Evolutionary conservation across 2,113 vertebrate species (phyloP), one percentile per base, ranked within the genome.

Genomic region (Thryonomys swinderianus): DNA sequence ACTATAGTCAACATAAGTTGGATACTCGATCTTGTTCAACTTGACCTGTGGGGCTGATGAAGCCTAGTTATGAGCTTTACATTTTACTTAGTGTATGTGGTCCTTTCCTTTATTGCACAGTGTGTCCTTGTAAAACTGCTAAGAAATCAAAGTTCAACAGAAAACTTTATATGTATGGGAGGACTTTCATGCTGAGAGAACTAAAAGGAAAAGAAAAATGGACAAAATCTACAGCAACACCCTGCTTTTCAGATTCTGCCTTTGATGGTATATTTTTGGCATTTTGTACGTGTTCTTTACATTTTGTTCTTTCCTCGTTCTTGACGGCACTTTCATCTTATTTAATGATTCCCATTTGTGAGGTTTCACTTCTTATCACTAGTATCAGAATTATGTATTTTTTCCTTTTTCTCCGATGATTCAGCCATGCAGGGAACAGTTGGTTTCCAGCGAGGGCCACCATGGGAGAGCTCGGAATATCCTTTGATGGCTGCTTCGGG

Each of bases 241-340:
- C 27, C 23, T 82, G 53, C 32, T 32, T 73, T 86, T 64, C 53
- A 57, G 66, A 88, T n/a, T 69, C 42, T 59, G 61, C 53, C 73
- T 76, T 42, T 76, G 82, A 61, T 9, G 21, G 51, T 73, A 9
- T 11, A 16, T 40, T 55, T 27, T 57, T 18, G 89, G 67, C 30
- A 45, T 73, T 89, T 78, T 85, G 61, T 53, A 71, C 30, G 34
- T 23, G 40, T 80, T 91, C 67, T 57, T 93, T 62, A 71, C 53
- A 82, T 91, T 88, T 71, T 82, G 17, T 93, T 55, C 62, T 85
- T 64, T 74, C n/a, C 73, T 94, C 45, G 20, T n/a, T 91, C 27
- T 86, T 87, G 32, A 48, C 3, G 76, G 67, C 1, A 37, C 34
- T 88, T 90, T 59, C 62, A 71, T 59, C 85, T 25, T 11, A 45